Evolutionary conservation across 2,797 vertebrate genomes (phyloP).

Genomic region (Cyprinodon diabolis): DNA sequence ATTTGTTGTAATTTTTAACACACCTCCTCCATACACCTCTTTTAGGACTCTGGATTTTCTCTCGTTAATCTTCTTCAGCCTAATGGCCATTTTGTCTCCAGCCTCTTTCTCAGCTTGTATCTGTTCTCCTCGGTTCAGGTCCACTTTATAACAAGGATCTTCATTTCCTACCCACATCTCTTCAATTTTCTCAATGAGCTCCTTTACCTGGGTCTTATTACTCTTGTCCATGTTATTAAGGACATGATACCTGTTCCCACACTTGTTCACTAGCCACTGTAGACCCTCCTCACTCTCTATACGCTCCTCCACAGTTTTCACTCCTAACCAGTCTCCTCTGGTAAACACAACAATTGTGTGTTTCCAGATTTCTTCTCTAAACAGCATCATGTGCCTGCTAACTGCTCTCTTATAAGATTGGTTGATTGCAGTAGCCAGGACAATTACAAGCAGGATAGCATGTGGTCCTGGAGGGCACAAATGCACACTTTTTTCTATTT

Average conservation of each 20-base stretch:
- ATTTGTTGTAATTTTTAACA: constrained; percentile 7
- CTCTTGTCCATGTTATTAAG: constrained; percentile 10
- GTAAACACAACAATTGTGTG: constrained; percentile 60
- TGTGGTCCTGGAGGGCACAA: constrained; percentile 57
- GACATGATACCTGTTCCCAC: constrained; percentile 54
- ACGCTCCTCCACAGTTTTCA: constrained; percentile 52
- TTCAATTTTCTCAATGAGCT: constrained; percentile 19
- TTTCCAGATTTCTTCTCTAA: constrained; percentile 49
- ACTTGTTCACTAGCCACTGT: constrained; percentile 52
- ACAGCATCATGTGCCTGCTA: constrained; percentile 55
- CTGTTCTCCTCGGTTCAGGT: no score
- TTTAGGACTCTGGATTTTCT: constrained; percentile 33
- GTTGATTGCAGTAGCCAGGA: constrained; percentile 17
- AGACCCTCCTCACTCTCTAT: constrained; percentile 50
- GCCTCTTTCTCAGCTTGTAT: no score
- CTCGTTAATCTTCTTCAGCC: constrained; percentile 46
- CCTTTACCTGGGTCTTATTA: constrained; percentile 30
- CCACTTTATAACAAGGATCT: no score
- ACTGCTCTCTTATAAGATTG: constrained; percentile 4
- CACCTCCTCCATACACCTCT: constrained; percentile 36
- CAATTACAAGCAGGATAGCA: constrained; percentile 46
- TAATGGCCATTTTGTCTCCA: not conserved
- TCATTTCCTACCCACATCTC: no score
- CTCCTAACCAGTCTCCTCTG: constrained; percentile 50
- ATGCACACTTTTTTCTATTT: constrained; percentile 23